phyloP scores from a whole-genome alignment of 2,888 invertebrate genomes.

The Timema cristinae region DNA sequence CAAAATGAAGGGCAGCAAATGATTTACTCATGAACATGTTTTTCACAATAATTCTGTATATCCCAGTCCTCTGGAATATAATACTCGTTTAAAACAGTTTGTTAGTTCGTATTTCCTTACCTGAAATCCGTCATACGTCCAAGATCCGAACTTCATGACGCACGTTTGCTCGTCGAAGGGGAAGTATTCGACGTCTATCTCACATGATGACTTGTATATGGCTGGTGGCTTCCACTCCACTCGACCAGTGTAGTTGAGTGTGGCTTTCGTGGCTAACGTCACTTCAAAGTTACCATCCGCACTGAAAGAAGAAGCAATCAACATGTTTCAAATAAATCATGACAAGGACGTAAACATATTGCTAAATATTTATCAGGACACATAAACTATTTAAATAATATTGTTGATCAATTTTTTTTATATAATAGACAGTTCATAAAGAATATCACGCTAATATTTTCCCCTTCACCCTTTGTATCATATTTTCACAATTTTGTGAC shows the following conservation, averaged over 20 bases:
- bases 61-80: too few relatives aligned
- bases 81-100: too few relatives aligned
- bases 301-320: slow-evolving; percentile 46
- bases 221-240: slow-evolving; percentile 91
- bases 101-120: slow-evolving; percentile 43
- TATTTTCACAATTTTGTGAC: too few relatives aligned
- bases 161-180: slow-evolving; percentile 85
- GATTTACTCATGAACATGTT: too few relatives aligned
- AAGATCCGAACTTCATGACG: slow-evolving; percentile 81
- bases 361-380: neutral
- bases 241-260: slow-evolving; percentile 72
- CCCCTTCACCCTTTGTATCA: too few relatives aligned
- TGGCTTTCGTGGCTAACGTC: slow-evolving; percentile 76
- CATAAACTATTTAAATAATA: too few relatives aligned
- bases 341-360: neutral
- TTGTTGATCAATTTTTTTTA: too few relatives aligned
- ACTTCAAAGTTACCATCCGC: slow-evolving; percentile 84
- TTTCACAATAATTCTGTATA: too few relatives aligned
- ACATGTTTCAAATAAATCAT: neutral
- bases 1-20: too few relatives aligned
- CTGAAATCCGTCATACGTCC: slow-evolving; percentile 83
- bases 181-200: slow-evolving; percentile 82
- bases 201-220: slow-evolving; percentile 86
- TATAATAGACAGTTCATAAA: too few relatives aligned
- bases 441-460: too few relatives aligned